A percentile compares a stretch with the other conserved stretches of the same genome.
These are phyloP conservation scores for Darevskia nairensis DNA, from an alignment of 2,797 vertebrate genomes.

Conservation along the genomic window DNA sequence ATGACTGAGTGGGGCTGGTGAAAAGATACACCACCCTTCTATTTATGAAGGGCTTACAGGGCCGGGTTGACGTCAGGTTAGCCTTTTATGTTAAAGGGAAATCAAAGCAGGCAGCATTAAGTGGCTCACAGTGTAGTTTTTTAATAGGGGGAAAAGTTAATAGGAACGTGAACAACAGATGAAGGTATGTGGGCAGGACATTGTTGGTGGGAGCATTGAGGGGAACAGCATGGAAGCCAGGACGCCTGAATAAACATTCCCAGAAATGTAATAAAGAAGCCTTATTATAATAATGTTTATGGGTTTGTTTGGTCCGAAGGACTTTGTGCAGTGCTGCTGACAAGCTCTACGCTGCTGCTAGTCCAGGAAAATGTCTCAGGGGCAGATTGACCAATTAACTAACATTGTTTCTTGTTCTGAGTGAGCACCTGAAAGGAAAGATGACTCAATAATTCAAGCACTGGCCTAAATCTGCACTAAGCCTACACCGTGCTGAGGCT, in stretches of 20 bases:
- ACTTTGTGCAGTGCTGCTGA: conserved; percentile 50
- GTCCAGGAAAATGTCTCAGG: conserved; percentile 45
- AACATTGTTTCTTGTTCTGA: conserved; percentile 42
- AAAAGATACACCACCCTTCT: neutral
- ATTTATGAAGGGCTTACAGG: neutral
- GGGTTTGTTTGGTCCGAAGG: conserved; percentile 65
- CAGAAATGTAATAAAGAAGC: conserved; percentile 59
- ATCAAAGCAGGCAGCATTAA: conserved; percentile 52
- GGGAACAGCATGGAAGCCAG: conserved; percentile 60
- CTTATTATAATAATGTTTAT: conserved; percentile 58
- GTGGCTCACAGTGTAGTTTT: conserved; percentile 37
- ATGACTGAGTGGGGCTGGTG: no score
- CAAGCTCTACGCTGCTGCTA: conserved; percentile 41
- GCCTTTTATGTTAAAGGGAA: conserved; percentile 50
- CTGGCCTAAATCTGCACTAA: neutral
- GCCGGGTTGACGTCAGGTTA: neutral
- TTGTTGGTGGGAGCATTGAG: conserved; percentile 57
- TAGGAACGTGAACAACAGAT: conserved; percentile 55
- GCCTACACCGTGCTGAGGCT: neutral
- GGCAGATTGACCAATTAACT: conserved; percentile 38
- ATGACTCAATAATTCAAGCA: neutral
- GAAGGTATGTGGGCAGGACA: conserved; percentile 60
- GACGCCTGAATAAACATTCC: conserved; percentile 67
- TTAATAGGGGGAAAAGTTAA: conserved; percentile 8
- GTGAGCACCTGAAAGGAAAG: conserved; percentile 26